Percentiles rank a stretch among this genome's conserved stretches.
These are phyloP conservation scores for Pelodytes ibericus DNA, from an alignment of 2,797 vertebrate species.

Conservation along the genomic window DNA sequence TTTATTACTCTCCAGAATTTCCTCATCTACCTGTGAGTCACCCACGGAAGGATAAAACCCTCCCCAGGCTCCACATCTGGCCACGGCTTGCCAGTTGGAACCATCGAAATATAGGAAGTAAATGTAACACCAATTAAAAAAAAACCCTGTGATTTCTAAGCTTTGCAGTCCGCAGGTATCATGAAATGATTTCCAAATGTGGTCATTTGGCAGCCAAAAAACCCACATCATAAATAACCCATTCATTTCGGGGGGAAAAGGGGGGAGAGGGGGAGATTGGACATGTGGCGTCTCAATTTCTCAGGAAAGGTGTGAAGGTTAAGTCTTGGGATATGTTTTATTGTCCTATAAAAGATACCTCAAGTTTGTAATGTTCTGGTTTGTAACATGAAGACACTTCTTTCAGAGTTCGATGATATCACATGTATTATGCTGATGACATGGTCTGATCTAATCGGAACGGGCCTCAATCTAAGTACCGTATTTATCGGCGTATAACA, in stretches of 20 bases:
- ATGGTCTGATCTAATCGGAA: too few relatives aligned
- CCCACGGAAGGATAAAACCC: slow-evolving; percentile 16
- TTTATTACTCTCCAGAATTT: slow-evolving; percentile 15
- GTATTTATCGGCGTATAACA: too few relatives aligned
- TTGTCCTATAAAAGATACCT: slow-evolving; percentile 19
- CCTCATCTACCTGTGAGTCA: slow-evolving; percentile 29
- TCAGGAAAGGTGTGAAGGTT: slow-evolving; percentile 6
- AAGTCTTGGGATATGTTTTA: slow-evolving; percentile 26
- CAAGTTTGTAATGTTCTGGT: too few relatives aligned
- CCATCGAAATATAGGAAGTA: slow-evolving; percentile 7
- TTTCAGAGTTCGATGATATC: too few relatives aligned
- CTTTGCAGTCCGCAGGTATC: slow-evolving; percentile 41
- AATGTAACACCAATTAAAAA: slow-evolving; percentile 32
- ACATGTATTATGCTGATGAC: too few relatives aligned
- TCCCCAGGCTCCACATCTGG: slow-evolving; percentile 33
- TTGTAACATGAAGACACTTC: too few relatives aligned
- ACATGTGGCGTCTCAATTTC: slow-evolving; percentile 10
- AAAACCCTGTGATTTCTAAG: slow-evolving; percentile 24
- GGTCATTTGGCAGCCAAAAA: slow-evolving; percentile 37
- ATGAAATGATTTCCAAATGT: slow-evolving; percentile 43
- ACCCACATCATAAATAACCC: slow-evolving; percentile 37
- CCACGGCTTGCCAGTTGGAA: slow-evolving; percentile 21
- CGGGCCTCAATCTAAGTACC: too few relatives aligned
- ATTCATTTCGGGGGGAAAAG: background rate
- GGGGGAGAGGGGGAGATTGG: slow-evolving; percentile 14